Percentiles rank a stretch among this genome's conserved stretches.
phyloP scores from a whole-genome alignment of 2,113 vertebrate species.

The Natator depressus region DNA sequence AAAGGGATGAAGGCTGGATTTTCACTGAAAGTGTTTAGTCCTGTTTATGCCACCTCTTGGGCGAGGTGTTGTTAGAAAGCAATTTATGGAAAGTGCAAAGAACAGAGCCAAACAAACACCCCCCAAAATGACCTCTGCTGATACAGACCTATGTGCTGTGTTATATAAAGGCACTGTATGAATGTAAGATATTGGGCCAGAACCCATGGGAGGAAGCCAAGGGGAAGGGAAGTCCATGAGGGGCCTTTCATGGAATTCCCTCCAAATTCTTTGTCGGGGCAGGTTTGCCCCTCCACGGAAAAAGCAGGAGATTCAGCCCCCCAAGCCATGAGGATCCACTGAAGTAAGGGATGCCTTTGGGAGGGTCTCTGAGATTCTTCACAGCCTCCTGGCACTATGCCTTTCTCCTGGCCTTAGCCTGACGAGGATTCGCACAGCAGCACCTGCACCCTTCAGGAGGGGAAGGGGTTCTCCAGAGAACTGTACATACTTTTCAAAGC shows the following conservation, averaged over 20 bases:
- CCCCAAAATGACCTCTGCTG: background rate
- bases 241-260: background rate
- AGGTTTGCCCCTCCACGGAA: background rate
- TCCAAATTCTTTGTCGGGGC: background rate
- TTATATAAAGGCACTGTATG: background rate
- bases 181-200: background rate
- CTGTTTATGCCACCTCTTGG: background rate
- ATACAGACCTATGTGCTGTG: background rate
- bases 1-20: background rate
- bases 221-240: background rate
- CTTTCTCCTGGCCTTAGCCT: background rate
- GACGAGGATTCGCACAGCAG: background rate
- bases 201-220: background rate
- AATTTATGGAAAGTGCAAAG: background rate
- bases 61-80: background rate
- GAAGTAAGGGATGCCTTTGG: background rate
- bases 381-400: background rate
- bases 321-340: background rate
- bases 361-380: background rate
- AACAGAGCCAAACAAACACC: background rate
- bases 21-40: background rate
- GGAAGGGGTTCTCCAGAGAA: background rate
- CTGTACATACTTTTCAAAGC: background rate
- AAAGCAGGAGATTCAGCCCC: background rate
- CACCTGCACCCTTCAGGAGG: background rate